phyloP scores from a whole-genome alignment of 2,888 invertebrate species.

The Clanis bilineata region DNA sequence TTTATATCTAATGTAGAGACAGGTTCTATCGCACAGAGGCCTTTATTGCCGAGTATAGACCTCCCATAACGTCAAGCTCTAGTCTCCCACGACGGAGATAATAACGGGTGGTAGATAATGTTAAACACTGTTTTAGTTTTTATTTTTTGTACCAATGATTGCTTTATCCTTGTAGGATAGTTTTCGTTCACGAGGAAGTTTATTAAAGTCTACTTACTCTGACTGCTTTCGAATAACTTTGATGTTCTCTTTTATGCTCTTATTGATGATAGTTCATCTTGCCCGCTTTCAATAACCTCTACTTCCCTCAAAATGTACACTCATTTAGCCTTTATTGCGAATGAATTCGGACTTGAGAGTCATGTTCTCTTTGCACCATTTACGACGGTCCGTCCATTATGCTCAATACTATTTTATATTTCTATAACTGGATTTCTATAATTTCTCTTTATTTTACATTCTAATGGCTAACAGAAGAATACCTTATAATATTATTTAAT shows the following conservation, averaged over 20 bases:
- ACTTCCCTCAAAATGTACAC: background rate
- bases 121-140: background rate
- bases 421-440: too few species aligned
- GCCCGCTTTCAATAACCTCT: too few species aligned
- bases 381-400: background rate
- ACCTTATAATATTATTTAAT: too few species aligned
- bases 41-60: background rate
- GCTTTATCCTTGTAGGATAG: too few species aligned
- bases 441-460: too few species aligned
- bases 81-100: conserved; percentile 2
- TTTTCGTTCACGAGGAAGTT: too few species aligned
- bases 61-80: background rate
- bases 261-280: too few species aligned
- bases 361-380: background rate
- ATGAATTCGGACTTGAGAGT: background rate
- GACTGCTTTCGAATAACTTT: too few species aligned
- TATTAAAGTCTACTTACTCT: too few species aligned
- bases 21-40: background rate
- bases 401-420: too few species aligned
- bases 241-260: too few species aligned
- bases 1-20: background rate
- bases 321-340: background rate
- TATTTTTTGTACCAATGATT: too few species aligned
- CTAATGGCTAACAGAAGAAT: background rate
- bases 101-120: background rate